Evolutionary conservation across 2,797 vertebrate species (phyloP).

Genomic region (Scolopax bukidnonensis): DNA sequence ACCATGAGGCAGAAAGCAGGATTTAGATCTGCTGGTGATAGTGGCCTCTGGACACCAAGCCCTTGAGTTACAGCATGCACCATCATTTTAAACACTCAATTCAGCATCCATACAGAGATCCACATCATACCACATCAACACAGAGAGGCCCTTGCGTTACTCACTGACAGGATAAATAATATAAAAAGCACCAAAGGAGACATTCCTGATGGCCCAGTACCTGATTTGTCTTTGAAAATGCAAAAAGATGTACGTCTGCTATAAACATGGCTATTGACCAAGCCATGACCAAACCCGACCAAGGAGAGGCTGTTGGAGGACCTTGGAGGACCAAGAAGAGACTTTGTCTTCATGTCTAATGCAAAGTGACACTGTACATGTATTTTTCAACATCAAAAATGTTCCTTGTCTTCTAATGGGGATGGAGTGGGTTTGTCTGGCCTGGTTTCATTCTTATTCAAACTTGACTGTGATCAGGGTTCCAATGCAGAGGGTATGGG

Average conservation of each 20-base stretch:
- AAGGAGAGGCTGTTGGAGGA: not conserved
- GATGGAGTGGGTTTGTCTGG: not conserved
- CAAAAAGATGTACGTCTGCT: not conserved
- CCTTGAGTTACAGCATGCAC: not conserved
- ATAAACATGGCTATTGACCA: not conserved
- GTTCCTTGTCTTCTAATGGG: not conserved
- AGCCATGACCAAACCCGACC: accelerated
- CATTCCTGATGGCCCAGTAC: not conserved
- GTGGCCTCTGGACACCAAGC: not conserved
- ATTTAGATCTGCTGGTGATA: not conserved
- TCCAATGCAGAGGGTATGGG: not conserved
- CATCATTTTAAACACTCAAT: not conserved
- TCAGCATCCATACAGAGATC: not conserved
- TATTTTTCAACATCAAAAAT: not conserved
- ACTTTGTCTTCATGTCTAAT: accelerated
- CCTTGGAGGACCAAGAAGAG: too few relatives aligned
- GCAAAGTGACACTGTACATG: not conserved
- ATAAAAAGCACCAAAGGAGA: not conserved
- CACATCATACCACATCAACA: too few relatives aligned
- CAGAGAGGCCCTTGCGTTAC: not conserved
- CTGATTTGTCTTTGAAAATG: not conserved
- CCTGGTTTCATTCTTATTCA: not conserved
- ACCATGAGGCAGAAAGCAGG: not conserved
- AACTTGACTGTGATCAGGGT: not conserved
- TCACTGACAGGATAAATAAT: not conserved